Conservation (phyloP, 1,140 invertebrate species). For the Ooceraea biroi region DNA sequence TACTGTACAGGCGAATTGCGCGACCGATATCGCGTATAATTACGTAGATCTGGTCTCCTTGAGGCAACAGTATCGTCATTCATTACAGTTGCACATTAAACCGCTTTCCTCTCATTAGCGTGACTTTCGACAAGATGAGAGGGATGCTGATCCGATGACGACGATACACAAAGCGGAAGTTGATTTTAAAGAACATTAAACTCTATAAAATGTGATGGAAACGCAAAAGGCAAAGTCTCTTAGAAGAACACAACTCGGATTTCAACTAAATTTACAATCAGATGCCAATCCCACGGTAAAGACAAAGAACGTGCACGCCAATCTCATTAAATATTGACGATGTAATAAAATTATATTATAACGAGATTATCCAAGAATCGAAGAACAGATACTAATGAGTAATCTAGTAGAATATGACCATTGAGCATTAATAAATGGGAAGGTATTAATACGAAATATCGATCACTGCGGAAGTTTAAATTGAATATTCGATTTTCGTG, state of each 20-base stretch:
- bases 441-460: background rate
- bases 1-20: slow-evolving; percentile 16
- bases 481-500: slow-evolving; percentile 6
- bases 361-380: background rate
- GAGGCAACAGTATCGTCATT: background rate
- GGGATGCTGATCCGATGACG: too few relatives aligned
- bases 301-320: too few relatives aligned
- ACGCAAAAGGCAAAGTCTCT: too few relatives aligned
- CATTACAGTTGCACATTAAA: background rate
- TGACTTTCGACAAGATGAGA: background rate
- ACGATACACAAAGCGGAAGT: background rate
- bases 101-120: background rate
- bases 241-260: too few relatives aligned
- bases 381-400: background rate
- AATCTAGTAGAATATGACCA: background rate
- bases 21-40: slow-evolving; percentile 24
- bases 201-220: too few relatives aligned
- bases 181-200: too few relatives aligned
- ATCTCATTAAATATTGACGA: too few relatives aligned
- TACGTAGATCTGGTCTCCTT: background rate
- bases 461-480: background rate
- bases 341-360: too few relatives aligned
- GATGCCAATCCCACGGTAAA: too few relatives aligned
- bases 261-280: too few relatives aligned
- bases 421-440: background rate